Evolutionary conservation across 1,140 invertebrate species (phyloP).

Genomic region (Argopecten irradians): DNA sequence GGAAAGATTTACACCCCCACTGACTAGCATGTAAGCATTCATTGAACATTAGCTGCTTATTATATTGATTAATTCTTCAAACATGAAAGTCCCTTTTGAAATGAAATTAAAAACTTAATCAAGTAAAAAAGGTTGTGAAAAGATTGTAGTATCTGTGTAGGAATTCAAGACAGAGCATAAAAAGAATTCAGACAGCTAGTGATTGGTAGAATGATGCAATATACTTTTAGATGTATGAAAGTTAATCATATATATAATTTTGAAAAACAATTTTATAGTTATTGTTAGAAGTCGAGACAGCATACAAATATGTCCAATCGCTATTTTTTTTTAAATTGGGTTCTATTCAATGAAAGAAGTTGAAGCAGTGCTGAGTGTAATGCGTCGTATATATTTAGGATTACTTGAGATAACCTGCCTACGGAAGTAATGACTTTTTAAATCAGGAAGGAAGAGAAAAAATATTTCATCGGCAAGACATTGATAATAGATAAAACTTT

Average conservation of each 20-base stretch:
- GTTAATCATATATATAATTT: background rate
- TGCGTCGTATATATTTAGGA: background rate
- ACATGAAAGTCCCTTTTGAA: background rate
- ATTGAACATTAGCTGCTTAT: background rate
- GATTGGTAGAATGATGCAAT: too few species aligned
- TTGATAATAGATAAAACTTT: background rate
- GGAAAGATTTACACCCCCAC: too few species aligned
- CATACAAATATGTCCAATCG: background rate
- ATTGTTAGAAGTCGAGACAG: background rate
- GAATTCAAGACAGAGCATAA: too few species aligned
- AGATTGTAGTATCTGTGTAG: too few species aligned
- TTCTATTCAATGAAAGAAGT: background rate
- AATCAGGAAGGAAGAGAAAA: background rate
- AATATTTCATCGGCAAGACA: too few species aligned
- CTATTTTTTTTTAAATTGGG: background rate
- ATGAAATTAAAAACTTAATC: background rate
- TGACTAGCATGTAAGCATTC: background rate
- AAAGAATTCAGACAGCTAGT: too few species aligned
- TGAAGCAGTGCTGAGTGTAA: background rate
- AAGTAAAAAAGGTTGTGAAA: too few species aligned
- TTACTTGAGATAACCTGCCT: background rate
- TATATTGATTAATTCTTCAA: background rate
- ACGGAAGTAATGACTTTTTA: background rate
- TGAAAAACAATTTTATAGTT: background rate
- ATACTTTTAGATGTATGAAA: too few species aligned